Evolutionary conservation across 1,140 invertebrate species (phyloP).

Genomic region (Cydia strobilella): DNA sequence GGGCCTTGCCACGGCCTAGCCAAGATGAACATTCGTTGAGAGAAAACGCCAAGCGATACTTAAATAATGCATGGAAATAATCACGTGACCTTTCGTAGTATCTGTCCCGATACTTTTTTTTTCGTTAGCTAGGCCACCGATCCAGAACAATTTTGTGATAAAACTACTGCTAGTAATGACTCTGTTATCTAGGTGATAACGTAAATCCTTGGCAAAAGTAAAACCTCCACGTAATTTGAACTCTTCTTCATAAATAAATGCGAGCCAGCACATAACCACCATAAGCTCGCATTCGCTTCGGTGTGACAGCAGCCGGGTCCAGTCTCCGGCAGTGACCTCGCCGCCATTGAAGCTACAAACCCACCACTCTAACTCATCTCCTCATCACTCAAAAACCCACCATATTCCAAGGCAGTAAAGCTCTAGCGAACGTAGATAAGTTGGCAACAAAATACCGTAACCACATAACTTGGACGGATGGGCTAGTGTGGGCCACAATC

Average conservation of each 20-base stretch:
- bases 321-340: constrained; percentile 55
- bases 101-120: too few relatives aligned
- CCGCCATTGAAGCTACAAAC: constrained; percentile 34
- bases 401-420: background rate
- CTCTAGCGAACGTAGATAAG: background rate
- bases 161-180: too few relatives aligned
- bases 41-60: too few relatives aligned
- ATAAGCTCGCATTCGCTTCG: constrained; percentile 32
- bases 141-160: too few relatives aligned
- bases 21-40: too few relatives aligned
- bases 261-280: background rate
- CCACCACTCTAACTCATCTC: background rate
- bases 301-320: constrained; percentile 44
- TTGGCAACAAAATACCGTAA: constrained; percentile 50
- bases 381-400: constrained; percentile 34
- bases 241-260: background rate
- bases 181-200: too few relatives aligned
- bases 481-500: constrained; percentile 31
- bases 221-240: too few relatives aligned
- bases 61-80: too few relatives aligned
- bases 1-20: too few relatives aligned
- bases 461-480: constrained; percentile 36
- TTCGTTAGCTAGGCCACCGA: too few relatives aligned
- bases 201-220: too few relatives aligned
- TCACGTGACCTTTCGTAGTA: too few relatives aligned